Evolutionary conservation across 2,113 vertebrate species (phyloP).

Genomic region (Neogale vison): DNA sequence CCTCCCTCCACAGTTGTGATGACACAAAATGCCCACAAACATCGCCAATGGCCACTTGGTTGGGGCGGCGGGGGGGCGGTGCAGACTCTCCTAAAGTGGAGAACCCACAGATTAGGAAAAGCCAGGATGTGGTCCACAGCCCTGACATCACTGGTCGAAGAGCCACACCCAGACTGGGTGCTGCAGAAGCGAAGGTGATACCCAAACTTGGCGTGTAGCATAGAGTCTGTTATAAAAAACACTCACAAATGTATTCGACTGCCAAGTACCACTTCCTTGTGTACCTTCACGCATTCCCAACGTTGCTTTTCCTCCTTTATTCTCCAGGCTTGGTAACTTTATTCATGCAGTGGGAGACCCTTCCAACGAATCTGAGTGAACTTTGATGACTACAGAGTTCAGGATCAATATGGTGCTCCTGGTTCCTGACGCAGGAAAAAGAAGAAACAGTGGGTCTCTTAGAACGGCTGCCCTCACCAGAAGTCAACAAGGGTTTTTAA

Average conservation of each 20-base stretch:
- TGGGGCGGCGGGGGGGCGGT: accelerated
- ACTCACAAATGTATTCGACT: neutral
- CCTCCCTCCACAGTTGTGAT: neutral
- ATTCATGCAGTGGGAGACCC: neutral
- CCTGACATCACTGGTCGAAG: neutral
- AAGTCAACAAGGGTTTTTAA: neutral
- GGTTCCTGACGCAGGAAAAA: neutral
- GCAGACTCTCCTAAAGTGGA: neutral
- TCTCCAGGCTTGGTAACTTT: neutral
- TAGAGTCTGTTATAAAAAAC: neutral
- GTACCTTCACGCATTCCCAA: neutral
- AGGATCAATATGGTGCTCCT: neutral
- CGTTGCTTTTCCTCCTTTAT: neutral
- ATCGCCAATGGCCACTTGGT: neutral
- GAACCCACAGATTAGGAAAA: neutral
- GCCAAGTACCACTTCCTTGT: neutral
- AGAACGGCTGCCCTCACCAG: neutral
- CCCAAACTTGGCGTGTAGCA: neutral
- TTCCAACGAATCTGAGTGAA: no score
- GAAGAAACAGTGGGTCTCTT: no score
- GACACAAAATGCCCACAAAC: neutral
- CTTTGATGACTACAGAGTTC: accelerated
- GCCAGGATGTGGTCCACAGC: neutral
- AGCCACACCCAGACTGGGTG: neutral
- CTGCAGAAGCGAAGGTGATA: neutral